Evolutionary conservation across 2,113 vertebrate species (phyloP).

Genomic region (Seriola dumerili): DNA sequence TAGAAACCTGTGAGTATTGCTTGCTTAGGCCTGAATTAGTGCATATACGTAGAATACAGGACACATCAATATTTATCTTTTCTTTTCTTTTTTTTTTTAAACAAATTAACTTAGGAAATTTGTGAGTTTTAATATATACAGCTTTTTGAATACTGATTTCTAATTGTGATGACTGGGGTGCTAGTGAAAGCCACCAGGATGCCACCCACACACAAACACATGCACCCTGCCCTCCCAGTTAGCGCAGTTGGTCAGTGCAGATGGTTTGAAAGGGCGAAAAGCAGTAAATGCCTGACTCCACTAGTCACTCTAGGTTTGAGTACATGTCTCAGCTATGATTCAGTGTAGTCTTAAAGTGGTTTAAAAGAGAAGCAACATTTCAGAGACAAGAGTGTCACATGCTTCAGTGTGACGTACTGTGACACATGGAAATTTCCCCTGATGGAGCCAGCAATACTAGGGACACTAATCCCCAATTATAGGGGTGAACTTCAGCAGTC

Average conservation of each 20-base stretch:
- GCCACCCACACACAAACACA: conserved; percentile 60
- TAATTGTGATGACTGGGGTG: background rate
- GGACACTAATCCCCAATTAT: background rate
- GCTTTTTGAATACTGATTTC: too few relatives aligned
- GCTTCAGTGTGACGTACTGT: background rate
- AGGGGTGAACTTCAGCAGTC: background rate
- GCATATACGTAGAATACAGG: too few relatives aligned
- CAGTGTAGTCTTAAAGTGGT: background rate
- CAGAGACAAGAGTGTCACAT: background rate
- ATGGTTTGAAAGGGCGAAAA: conserved; percentile 32
- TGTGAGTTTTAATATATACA: too few relatives aligned
- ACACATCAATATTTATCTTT: too few relatives aligned
- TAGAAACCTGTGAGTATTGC: too few relatives aligned
- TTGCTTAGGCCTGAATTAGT: too few relatives aligned
- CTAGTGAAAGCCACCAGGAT: conserved; percentile 22
- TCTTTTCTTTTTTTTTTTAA: too few relatives aligned
- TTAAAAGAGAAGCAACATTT: background rate
- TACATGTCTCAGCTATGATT: background rate
- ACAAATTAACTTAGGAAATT: too few relatives aligned
- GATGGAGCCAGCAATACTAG: background rate
- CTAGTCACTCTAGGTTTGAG: background rate
- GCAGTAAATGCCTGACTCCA: conserved; percentile 7
- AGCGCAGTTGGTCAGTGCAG: conserved; percentile 25
- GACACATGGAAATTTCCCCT: background rate
- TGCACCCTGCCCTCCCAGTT: conserved; percentile 37